Evolutionary conservation across 53 echinoderm and acorn worm genomes (phyloP), one percentile per base, ranked within the genome.

Genomic region (Luidia sarsii): DNA sequence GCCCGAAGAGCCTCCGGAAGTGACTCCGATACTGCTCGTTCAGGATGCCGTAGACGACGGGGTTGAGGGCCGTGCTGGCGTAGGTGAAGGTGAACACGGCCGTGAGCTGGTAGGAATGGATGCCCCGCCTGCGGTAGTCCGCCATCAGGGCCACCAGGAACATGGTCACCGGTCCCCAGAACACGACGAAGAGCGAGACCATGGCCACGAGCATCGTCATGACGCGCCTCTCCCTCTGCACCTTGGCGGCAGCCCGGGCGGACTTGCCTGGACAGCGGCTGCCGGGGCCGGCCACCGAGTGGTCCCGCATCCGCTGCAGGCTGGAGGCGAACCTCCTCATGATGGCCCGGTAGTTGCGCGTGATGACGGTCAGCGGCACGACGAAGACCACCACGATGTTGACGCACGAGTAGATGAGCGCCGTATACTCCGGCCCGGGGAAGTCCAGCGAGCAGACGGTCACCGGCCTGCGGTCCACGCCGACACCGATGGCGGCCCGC

Each of bases 11-110:
- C 15, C 46, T 30, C 49, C 30, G 39, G 35, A 87, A 87, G 3
- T 34, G 70, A 32, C 62, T 61, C 34, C 54, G 68, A 33, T 87
- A 87, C 61, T 87, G 81, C 43, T 70, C 81, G 61, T 87, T 87
- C 27, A 87, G 48, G 23, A 87, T 53, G 9, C 87, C 87, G 25
- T 87, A 87, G 19, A 87, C 52, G 7, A 87, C 80, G 2, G 87
- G 87, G 43, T 87, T 87, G 2, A 81, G 18, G 39, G 74, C 87
- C 0, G 63, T 31, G 32, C 71, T 81, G 29, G 80, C 31, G 14
- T 62, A 80, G 4, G 75, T 74, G 18, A 81, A 61, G 14, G 57
- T 71, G 13, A 81, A 38, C 24, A 70, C 63, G 14, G 55, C 41
- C 4, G 57, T 81, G 23, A 87, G 37, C 38, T 87, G 87, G 27